A percentile compares a stretch with the other conserved stretches of the same genome.
phyloP scores from a whole-genome alignment of 1,140 invertebrate species.

The Leucophenga varia region DNA sequence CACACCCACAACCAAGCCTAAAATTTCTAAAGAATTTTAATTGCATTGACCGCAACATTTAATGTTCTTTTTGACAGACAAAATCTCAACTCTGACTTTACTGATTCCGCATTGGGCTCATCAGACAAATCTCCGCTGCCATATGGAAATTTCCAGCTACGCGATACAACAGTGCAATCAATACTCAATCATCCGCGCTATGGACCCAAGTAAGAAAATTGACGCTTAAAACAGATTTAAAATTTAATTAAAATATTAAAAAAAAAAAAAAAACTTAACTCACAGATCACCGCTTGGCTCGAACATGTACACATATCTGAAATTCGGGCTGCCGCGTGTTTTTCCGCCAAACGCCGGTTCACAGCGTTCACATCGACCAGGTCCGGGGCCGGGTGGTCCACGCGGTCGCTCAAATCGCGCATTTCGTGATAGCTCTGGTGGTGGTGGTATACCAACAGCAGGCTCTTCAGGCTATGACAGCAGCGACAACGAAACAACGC shows the following conservation, averaged over 20 bases:
- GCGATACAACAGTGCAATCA: constrained; percentile 90
- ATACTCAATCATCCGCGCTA: constrained; percentile 89
- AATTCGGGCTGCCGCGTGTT: constrained; percentile 88
- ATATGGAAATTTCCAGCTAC: constrained; percentile 89
- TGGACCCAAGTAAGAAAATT: constrained; percentile 72
- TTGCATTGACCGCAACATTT: too few relatives aligned
- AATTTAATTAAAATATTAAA: not conserved
- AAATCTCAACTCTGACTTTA: constrained; percentile 94
- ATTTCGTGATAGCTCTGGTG: constrained; percentile 51
- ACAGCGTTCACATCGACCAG: constrained; percentile 59
- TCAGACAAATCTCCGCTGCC: constrained; percentile 86
- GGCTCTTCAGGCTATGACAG: constrained; percentile 88
- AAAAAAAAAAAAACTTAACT: not conserved
- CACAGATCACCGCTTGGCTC: constrained; percentile 75
- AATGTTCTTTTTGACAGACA: constrained; percentile 74
- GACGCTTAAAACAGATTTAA: not conserved
- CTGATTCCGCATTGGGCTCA: constrained; percentile 87
- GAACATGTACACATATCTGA: constrained; percentile 90
- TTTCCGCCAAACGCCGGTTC: constrained; percentile 76
- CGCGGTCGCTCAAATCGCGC: constrained; percentile 51
- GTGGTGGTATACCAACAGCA: constrained; percentile 28
- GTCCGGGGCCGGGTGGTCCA: constrained; percentile 49
- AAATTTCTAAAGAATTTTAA: too few relatives aligned
- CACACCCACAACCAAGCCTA: too few relatives aligned
- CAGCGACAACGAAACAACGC: constrained; percentile 68